These are phyloP conservation scores for Parotocinclus haroldoi DNA, from an alignment of 2,797 vertebrate species.

Conservation along the genomic window DNA sequence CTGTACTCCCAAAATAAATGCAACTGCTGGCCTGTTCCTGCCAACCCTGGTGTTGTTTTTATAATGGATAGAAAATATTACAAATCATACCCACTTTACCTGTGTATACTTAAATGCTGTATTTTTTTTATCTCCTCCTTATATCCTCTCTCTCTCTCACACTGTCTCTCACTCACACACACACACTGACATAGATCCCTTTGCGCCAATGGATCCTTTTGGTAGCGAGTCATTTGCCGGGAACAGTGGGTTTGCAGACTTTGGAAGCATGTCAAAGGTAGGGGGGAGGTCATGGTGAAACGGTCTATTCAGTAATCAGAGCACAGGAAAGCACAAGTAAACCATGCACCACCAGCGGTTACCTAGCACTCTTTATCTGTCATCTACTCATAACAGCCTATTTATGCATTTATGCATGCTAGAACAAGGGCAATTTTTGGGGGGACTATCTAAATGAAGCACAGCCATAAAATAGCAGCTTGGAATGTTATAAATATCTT, in stretches of 20 bases:
- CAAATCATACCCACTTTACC: slow-evolving; percentile 3
- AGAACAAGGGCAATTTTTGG: neutral
- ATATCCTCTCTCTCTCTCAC: slow-evolving; percentile 43
- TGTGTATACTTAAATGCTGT: slow-evolving; percentile 16
- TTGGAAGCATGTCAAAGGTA: slow-evolving; percentile 97
- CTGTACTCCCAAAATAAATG: slow-evolving; percentile 59
- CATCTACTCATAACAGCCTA: slow-evolving; percentile 4
- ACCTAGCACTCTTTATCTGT: neutral
- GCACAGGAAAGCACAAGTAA: slow-evolving; percentile 21
- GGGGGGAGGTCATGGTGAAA: slow-evolving; percentile 56
- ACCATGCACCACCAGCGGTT: neutral
- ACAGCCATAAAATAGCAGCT: neutral
- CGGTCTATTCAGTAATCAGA: slow-evolving; percentile 28
- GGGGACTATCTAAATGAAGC: neutral
- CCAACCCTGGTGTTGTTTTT: slow-evolving; percentile 52
- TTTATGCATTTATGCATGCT: slow-evolving; percentile 9
- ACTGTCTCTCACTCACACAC: slow-evolving; percentile 35
- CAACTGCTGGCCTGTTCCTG: slow-evolving; percentile 41
- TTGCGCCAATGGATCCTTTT: slow-evolving; percentile 84
- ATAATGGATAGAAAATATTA: slow-evolving; percentile 21
- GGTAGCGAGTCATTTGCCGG: slow-evolving; percentile 78
- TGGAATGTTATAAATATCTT: neutral
- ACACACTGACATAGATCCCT: slow-evolving; percentile 79
- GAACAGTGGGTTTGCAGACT: slow-evolving; percentile 89
- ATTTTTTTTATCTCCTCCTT: slow-evolving; percentile 53